Percentiles rank a stretch among this genome's conserved stretches.
Evolutionary conservation across 2,797 vertebrate species (phyloP).

Genomic region (Taeniopygia guttata): DNA sequence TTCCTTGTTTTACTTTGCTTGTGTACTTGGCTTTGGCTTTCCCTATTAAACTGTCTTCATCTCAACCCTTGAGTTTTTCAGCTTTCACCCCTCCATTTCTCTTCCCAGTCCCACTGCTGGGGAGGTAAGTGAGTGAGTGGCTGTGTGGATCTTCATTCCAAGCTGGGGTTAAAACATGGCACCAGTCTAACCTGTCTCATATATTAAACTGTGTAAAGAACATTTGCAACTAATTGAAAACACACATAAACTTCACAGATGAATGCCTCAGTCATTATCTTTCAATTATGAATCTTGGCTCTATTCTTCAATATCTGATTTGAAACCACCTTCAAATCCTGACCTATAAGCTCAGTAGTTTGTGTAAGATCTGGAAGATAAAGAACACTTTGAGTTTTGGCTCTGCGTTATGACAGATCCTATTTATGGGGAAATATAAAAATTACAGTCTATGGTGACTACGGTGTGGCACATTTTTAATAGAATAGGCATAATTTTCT

Average conservation of each 20-base stretch:
- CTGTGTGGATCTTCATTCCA: neutral
- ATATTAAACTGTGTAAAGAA: neutral
- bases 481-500: neutral
- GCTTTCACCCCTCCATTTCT: neutral
- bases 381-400: neutral
- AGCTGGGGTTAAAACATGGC: neutral
- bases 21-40: neutral
- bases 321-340: neutral
- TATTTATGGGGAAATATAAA: neutral
- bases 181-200: neutral
- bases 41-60: neutral
- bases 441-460: neutral
- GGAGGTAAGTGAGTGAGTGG: neutral
- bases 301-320: neutral
- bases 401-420: neutral
- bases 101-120: rapidly evolving
- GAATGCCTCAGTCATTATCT: conserved; percentile 9
- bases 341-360: neutral
- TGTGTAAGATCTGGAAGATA: neutral
- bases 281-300: conserved; percentile 13
- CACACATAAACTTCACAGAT: neutral
- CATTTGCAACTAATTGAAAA: conserved; percentile 30
- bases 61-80: neutral
- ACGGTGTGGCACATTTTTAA: neutral
- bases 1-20: neutral